Evolutionary conservation across 2,888 invertebrate genomes (phyloP), one percentile per base, ranked within the genome.

Genomic region (Diarsia dahlii): DNA sequence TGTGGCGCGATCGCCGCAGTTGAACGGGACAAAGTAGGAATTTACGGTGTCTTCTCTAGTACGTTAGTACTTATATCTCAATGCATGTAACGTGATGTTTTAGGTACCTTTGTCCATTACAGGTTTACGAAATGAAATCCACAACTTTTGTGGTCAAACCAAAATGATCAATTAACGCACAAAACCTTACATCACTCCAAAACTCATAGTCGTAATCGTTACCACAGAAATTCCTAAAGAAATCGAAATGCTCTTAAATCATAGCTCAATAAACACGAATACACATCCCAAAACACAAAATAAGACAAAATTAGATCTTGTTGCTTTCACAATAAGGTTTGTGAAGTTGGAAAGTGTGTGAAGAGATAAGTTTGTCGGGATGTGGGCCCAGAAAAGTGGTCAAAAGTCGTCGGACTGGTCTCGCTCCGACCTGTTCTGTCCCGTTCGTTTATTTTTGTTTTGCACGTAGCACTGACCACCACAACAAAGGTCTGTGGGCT

Each of bases 391-490:
- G 93, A 92, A 92, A 92, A 92, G 92, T 92, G 92, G 92, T 92
- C 91, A 90, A 91, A 92, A 93, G 93, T 92, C 81, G 95, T 93
- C 87, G 78, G 90, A 95, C 96, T 92, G 95, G 96, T 95, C 93
- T 89, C 90, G 88, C 92, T 87, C 92, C 91, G 94, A 95, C 95
- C 94, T 92, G 95, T 94, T 94, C 89, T 87, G 90, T 90, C 91
- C 92, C 91, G 93, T 93, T 92, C 89, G 91, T 94, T 94, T 95
- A 95, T 96, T 96, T 95, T 95, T 94, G 95, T 95, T 95, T 94
- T 91, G 94, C 93, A 91, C 91, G 93, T 95, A 94, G 96, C 94
- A 96, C 96, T 96, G 96, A 96, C 96, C 96, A 96, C 94, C 94
- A 96, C 96, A 96, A 96, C 95, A 96, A 95, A 96, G 95, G 95